Percentiles rank a stretch among this genome's conserved stretches.
Conservation (phyloP, 2,113 vertebrate genomes). For the Siphamia tubifer region DNA sequence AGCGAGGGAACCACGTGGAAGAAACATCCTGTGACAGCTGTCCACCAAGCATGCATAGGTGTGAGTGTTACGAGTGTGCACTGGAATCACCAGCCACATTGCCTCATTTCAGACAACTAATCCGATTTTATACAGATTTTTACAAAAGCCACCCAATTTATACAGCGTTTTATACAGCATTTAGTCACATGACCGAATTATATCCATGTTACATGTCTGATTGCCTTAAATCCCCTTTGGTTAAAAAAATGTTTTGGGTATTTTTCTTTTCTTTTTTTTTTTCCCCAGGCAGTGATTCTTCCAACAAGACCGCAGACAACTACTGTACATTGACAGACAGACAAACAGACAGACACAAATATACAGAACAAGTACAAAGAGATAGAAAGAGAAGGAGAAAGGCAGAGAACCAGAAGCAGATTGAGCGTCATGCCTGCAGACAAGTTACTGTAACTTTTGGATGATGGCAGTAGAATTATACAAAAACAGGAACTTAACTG, state of each 20-base stretch:
- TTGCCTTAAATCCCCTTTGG: constrained; percentile 57
- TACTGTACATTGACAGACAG: constrained; percentile 61
- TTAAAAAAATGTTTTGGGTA: constrained; percentile 34
- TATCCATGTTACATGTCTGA: constrained; percentile 48
- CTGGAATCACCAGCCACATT: constrained; percentile 46
- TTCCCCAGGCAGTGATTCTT: constrained; percentile 73
- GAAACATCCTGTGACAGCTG: constrained; percentile 68
- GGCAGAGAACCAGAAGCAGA: constrained; percentile 62
- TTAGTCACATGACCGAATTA: constrained; percentile 54
- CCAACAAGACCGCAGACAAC: constrained; percentile 58
- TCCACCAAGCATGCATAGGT: constrained; percentile 80
- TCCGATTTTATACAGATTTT: constrained; percentile 54
- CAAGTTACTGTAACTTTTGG: constrained; percentile 51
- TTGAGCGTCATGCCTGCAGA: constrained; percentile 70
- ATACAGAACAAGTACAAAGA: constrained; percentile 57
- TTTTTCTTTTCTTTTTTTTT: constrained; percentile 22
- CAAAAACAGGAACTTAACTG: constrained; percentile 61
- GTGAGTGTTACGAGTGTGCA: constrained; percentile 61
- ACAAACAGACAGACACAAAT: constrained; percentile 63
- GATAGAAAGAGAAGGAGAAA: constrained; percentile 49
- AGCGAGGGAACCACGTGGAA: constrained; percentile 55
- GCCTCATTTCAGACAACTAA: constrained; percentile 45
- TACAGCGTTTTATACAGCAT: constrained; percentile 54
- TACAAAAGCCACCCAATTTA: constrained; percentile 48
- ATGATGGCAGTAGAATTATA: constrained; percentile 78